A percentile compares a stretch with the other conserved stretches of the same genome.
These are phyloP conservation scores for Cyphomyrus plagiostoma DNA, from an alignment of 2,113 vertebrate species.

Conservation along the genomic window DNA sequence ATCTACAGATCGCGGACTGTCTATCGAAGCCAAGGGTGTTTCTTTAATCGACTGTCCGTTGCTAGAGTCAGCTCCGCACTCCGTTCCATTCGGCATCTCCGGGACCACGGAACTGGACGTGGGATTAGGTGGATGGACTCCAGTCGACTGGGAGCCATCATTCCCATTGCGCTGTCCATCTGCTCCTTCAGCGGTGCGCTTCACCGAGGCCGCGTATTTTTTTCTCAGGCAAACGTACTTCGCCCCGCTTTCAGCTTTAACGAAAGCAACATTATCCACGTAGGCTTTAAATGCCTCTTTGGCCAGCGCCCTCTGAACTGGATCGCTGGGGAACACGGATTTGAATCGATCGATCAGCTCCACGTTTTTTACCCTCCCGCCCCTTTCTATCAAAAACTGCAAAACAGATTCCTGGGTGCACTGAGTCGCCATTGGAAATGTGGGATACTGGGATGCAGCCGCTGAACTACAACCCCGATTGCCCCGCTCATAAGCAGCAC, in stretches of 20 bases:
- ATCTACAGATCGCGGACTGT: neutral
- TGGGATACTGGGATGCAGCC: neutral
- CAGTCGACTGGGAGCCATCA: conserved; percentile 9
- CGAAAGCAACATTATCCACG: conserved; percentile 70
- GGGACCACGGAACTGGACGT: neutral
- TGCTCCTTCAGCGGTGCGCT: neutral
- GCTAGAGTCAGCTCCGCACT: neutral
- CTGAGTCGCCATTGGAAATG: conserved; percentile 41
- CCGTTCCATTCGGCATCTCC: neutral
- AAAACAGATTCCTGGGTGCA: conserved; percentile 57
- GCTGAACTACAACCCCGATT: neutral
- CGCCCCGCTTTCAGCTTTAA: conserved; percentile 62
- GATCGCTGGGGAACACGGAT: conserved; percentile 48
- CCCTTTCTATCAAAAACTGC: conserved; percentile 59
- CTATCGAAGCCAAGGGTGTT: neutral
- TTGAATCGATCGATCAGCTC: conserved; percentile 69
- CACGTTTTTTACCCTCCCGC: conserved; percentile 60
- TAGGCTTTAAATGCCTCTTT: conserved; percentile 62
- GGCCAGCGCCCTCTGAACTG: conserved; percentile 34
- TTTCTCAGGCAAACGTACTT: conserved; percentile 71
- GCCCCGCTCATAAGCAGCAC: neutral
- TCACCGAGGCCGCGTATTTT: conserved; percentile 41
- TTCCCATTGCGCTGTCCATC: conserved; percentile 19
- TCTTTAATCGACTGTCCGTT: conserved; percentile 8
- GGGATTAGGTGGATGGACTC: neutral